Percentiles rank a stretch among this genome's conserved stretches.
Evolutionary conservation across 1,140 invertebrate genomes (phyloP).

Genomic region (Papilio machaon): DNA sequence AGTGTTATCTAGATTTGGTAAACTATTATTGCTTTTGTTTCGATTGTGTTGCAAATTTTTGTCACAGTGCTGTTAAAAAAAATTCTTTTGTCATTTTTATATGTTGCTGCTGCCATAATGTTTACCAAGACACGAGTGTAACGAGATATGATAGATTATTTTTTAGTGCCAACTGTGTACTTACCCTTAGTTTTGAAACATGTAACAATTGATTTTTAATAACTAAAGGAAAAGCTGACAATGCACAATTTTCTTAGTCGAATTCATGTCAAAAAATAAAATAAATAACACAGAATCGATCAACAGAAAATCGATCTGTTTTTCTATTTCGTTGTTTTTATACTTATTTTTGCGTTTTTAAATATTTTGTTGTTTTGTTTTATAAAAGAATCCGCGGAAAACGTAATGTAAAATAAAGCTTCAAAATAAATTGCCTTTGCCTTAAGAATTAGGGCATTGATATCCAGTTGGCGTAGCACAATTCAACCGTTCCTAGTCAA

Average conservation of each 20-base stretch:
- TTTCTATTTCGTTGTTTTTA: background rate
- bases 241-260: too few relatives aligned
- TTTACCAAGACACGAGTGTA: background rate
- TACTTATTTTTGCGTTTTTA: background rate
- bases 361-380: background rate
- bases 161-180: background rate
- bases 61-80: background rate
- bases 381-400: background rate
- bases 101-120: background rate
- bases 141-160: background rate
- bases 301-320: too few relatives aligned
- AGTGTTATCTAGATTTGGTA: background rate
- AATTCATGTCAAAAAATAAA: background rate
- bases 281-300: background rate
- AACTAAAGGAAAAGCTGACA: background rate
- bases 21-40: background rate
- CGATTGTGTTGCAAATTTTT: conserved; percentile 1
- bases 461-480: conserved; percentile 6
- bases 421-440: background rate
- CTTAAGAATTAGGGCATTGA: background rate
- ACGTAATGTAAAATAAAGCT: background rate
- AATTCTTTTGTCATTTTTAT: conserved; percentile 1
- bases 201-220: background rate
- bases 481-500: background rate
- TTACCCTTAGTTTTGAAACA: background rate